Base-by-base conservation (phyloP, 2,888 invertebrate species). In the Eurois occulta region DNA sequence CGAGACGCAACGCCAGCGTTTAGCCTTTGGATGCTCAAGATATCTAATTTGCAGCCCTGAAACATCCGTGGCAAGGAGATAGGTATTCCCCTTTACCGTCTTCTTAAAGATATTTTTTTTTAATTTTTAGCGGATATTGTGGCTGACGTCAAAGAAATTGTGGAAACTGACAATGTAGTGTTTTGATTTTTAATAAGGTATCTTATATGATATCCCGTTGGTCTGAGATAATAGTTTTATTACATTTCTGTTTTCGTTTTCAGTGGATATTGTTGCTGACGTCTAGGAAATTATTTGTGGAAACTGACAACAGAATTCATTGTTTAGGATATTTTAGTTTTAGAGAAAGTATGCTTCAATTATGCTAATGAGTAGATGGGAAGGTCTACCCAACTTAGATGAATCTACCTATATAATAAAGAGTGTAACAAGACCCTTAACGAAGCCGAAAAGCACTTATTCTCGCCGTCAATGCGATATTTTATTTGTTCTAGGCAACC, bases 1-100 rank as follows among this genome's bases (percentile, higher is more conserved):
- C 86, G 91, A 91, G 89, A 89, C 90, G 79, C 84, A 76, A 72
- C 75, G 84, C 78, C 69, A 77, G 81, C 87, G 86, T 83, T 88
- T 87, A 87, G 83, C 85, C 79, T 83, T 84, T 87, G 83, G 78
- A 85, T 84, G 86, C 77, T 80, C 66, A 73, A 77, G 87, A 85
- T 85, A 86, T 85, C 88, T 79, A 87, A 85, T 86, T 75, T 85
- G 72, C 77, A 64, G 68, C 77, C 21, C 77, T 72, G 72, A 78
- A 82, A 80, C 73, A 72, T 71, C 66, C 73, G 75, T 41, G 81
- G 60, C n/a, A 24, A n/a, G 71, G 48, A 85, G 43, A 83, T 72
- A 72, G 62, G 83, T 58, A 62, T 78, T 73, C 52, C 35, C 48
- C 66, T 87, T 84, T 78, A 75, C 72, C 68, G 52, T 52, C 41